A percentile compares a stretch with the other conserved stretches of the same genome.
Evolutionary conservation across 2,888 invertebrate genomes (phyloP).

Genomic region (Argynnis bischoffii): DNA sequence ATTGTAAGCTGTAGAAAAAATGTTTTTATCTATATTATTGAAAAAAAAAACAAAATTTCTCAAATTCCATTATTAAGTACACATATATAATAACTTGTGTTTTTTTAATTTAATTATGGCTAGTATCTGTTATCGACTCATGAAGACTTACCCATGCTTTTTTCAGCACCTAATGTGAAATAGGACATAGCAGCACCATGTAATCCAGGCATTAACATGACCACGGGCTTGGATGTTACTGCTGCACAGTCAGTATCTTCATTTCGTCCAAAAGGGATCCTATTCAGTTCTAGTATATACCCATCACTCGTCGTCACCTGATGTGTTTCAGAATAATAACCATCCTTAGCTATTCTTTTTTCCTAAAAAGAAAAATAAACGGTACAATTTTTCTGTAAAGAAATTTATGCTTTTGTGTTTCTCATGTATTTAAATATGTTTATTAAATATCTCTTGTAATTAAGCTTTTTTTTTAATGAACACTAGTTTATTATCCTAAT

Average conservation of each 20-base stretch:
- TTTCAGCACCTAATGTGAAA: constrained; percentile 41
- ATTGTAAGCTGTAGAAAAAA: constrained; percentile 66
- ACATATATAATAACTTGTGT: no score
- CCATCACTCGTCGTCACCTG: constrained; percentile 48
- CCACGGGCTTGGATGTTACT: constrained; percentile 42
- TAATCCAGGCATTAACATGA: constrained; percentile 51
- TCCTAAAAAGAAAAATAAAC: constrained; percentile 1
- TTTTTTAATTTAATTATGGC: neutral
- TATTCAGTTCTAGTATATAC: constrained; percentile 50
- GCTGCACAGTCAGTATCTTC: constrained; percentile 27
- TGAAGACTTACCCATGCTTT: constrained; percentile 46
- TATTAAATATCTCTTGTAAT: no score
- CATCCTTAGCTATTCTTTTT: constrained; percentile 38
- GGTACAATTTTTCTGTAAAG: neutral
- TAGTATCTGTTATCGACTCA: neutral
- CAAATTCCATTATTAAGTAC: neutral
- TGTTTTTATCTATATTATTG: neutral
- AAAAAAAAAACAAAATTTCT: neutral
- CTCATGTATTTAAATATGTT: no score
- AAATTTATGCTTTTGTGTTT: no score
- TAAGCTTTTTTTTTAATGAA: no score
- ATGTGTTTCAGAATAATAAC: constrained; percentile 49
- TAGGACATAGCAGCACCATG: constrained; percentile 44
- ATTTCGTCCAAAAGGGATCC: constrained; percentile 47
- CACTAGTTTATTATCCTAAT: no score